phyloP scores from a whole-genome alignment of 2,113 vertebrate species.

The Callaeas wilsoni region DNA sequence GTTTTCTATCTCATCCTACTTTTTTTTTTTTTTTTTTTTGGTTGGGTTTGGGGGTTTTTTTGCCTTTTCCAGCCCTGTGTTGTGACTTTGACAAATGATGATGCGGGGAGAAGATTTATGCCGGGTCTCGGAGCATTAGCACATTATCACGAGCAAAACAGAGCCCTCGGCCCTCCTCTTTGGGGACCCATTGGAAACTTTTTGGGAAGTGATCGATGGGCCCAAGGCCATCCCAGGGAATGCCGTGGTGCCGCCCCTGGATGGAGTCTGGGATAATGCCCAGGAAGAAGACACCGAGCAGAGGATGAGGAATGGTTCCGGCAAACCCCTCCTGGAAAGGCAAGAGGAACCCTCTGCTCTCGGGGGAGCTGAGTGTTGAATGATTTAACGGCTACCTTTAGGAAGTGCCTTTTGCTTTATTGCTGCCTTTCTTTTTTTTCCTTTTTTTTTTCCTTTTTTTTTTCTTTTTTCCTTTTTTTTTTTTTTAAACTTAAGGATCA shows the following conservation, averaged over 20 bases:
- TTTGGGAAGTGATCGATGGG: conserved; percentile 72
- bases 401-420: conserved; percentile 80
- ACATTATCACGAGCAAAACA: conserved; percentile 79
- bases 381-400: conserved; percentile 82
- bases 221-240: conserved; percentile 50
- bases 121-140: conserved; percentile 75
- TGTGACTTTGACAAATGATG: conserved; percentile 79
- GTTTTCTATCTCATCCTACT: conserved; percentile 45
- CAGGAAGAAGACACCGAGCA: conserved; percentile 67
- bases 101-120: conserved; percentile 67
- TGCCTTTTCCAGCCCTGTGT: conserved; percentile 37
- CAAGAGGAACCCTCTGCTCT: conserved; percentile 66
- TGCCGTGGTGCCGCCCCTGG: not conserved
- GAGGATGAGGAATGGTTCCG: conserved; percentile 59
- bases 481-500: too few relatives aligned
- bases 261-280: conserved; percentile 37
- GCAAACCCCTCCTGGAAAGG: conserved; percentile 66
- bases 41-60: not conserved
- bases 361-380: conserved; percentile 57
- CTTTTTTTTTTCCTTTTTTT: not conserved
- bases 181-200: conserved; percentile 67
- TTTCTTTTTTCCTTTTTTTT: rapidly evolving
- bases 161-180: conserved; percentile 46
- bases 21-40: not conserved
- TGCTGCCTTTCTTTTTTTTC: conserved; percentile 17